Evolutionary conservation across 2,113 vertebrate genomes (phyloP), one percentile per base, ranked within the genome.

Genomic region (Larimichthys crocea): DNA sequence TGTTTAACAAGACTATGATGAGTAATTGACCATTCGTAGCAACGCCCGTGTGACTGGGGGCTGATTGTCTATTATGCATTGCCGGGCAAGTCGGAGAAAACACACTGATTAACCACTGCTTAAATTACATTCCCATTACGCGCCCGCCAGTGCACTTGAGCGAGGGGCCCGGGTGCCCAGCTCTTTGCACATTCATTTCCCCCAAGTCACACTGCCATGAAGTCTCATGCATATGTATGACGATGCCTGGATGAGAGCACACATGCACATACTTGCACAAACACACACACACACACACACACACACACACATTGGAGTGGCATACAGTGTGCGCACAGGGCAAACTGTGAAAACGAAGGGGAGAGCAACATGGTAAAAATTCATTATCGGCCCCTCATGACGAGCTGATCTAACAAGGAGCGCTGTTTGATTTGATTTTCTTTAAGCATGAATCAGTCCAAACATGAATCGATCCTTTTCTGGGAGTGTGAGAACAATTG

Each of bases 21-120:
- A 93, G 94, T 93, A 94, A 94, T 94, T 94, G 93, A 93, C 89
- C 92, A 90, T 92, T 92, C 82, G 86, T 89, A 88, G 87, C 86
- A 86, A 90, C 70, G 75, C 86, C 87, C 77, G 79, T 87, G 82
- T 91, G 86, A 91, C 88, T 90, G 87, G 89, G 86, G 80, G 80
- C 85, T 92, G 92, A 92, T 93, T 94, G 92, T 86, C 88, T 89
- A 92, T 93, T 94, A 93, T 93, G 88, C 89, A 89, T 94, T 92
- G 83, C 85, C 81, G 84, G 87, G 83, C 80, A 83, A 90, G 79
- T 72, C 74, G 71, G 86, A 90, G 85, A 94, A 91, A 93, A 93
- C 89, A 91, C 90, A 89, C 91, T 88, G 92, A 94, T 93, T 93
- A 94, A 93, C 76, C 89, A 89, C 72, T 86, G 88, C 90, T 92